These are phyloP conservation scores for Enteromius mattozi DNA, from an alignment of 2,797 vertebrate genomes.

Conservation along the genomic window DNA sequence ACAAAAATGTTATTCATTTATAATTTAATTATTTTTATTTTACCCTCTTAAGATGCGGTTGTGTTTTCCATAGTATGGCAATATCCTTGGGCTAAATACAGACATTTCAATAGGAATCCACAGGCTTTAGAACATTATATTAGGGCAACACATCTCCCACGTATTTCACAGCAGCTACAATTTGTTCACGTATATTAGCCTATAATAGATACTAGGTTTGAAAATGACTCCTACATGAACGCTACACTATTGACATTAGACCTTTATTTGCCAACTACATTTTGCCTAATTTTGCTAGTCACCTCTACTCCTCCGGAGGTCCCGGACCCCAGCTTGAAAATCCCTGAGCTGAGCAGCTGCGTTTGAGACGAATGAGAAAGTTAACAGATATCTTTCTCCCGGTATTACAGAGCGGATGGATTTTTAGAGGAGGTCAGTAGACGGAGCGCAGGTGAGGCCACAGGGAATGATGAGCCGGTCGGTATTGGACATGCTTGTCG, in stretches of 20 bases:
- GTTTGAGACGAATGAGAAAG: slow-evolving; percentile 11
- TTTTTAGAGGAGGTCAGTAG: slow-evolving; percentile 36
- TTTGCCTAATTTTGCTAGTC: not conserved
- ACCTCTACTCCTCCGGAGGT: not conserved
- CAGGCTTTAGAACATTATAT: not conserved
- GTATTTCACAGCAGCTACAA: not conserved
- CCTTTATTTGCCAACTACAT: not conserved
- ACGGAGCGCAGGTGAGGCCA: slow-evolving; percentile 14
- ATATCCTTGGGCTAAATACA: not conserved
- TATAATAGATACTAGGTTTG: not conserved
- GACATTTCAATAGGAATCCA: not conserved
- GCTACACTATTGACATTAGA: not conserved
- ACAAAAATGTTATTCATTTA: not conserved
- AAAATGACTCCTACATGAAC: not conserved
- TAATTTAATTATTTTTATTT: not conserved
- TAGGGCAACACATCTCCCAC: not conserved
- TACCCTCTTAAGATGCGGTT: not conserved
- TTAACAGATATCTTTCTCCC: not conserved
- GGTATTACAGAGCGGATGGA: slow-evolving; percentile 12
- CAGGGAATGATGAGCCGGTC: slow-evolving; percentile 28
- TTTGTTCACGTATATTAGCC: not conserved
- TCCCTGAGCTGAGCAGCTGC: not conserved
- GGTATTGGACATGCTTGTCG: slow-evolving; percentile 27
- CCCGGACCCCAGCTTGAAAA: not conserved
- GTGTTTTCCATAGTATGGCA: not conserved